Base-by-base conservation (phyloP, 2,797 vertebrate species). In the Vespertilio murinus region DNA sequence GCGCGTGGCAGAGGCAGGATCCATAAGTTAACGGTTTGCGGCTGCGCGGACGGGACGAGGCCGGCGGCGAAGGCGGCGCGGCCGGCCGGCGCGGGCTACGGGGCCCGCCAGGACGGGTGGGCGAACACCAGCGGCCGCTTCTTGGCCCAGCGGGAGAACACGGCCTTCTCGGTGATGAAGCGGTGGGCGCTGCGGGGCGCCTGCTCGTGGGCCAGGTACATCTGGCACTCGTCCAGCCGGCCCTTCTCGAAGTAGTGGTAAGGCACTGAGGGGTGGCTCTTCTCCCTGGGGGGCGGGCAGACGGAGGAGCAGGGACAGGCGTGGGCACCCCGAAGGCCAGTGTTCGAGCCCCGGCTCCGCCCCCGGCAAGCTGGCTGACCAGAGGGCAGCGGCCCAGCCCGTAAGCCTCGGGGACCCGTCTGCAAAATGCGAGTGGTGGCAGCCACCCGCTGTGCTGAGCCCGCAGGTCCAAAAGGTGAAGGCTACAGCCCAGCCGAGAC, bases 211-310 rank as follows among this genome's bases (percentile, higher is more conserved):
- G 98, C 86, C 73, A 98, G 98, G 98, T 99, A 99, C 98, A 99
- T 99, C 93, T 80, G 98, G 96, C 99, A 99, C 96, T 99, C 99
- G 0, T 99, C 98, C 88, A 99, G 90, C 4, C 94, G 96, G 59
- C 98, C 98, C 96, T 97, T 98, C 98, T 99, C 99, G 0, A 99
- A 99, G 98, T 99, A 99, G 97, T 99, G 99, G 97, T 99, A 99
- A 0, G 99, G 99, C 96, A 99, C 99, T 0, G 96, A 97, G 0
- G 98, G 98, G 95, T 97, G 98, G 96, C 98, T 98, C 96, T 97
- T 96, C 54, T 98, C 98, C 87, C 98, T 98, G 97, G 0, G 0
- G 35, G 45, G 22, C 25, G 52, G 18, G 22, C 17, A 42, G 38
- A 12, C 0, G 18, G n/a, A 82, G 45, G 28, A 14, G 28, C 10